These are phyloP conservation scores for Phaonia tiefii DNA, from an alignment of 2,888 invertebrate species.

Conservation along the genomic window DNA sequence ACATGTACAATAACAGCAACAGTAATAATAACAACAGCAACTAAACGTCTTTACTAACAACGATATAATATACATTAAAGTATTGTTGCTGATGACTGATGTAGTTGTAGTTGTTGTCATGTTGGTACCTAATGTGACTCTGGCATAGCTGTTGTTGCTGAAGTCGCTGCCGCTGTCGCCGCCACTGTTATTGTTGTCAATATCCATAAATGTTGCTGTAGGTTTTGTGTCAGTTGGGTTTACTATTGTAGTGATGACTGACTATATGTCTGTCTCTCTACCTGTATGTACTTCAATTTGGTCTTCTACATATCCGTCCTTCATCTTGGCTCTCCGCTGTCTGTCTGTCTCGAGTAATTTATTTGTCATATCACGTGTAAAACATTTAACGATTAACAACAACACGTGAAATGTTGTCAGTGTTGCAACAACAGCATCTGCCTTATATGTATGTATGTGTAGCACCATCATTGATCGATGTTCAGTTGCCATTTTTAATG, in stretches of 20 bases:
- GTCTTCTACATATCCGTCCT: not conserved
- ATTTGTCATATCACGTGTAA: constrained; percentile 80
- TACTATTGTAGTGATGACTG: constrained; percentile 1
- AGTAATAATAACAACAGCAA: not conserved
- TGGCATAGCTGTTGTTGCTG: too few species aligned
- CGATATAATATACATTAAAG: constrained; percentile 20
- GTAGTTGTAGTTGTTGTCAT: constrained; percentile 3
- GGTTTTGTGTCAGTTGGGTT: constrained; percentile 14
- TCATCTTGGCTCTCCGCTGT: not conserved
- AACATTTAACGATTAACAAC: constrained; percentile 75
- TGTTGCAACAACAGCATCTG: constrained; percentile 18
- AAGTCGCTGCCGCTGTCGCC: not conserved
- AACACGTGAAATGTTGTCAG: not conserved
- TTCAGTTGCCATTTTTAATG: constrained; percentile 24
- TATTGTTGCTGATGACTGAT: not conserved
- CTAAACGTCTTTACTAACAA: not conserved
- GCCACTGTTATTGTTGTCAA: not conserved
- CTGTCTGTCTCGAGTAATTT: constrained; percentile 73
- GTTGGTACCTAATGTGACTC: not conserved
- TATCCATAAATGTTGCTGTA: constrained; percentile 4
- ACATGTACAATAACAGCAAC: not conserved
- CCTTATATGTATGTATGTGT: not conserved
- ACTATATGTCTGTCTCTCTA: constrained; percentile 21
- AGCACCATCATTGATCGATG: constrained; percentile 24
- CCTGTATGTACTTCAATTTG: too few species aligned